Percentiles rank a stretch among this genome's conserved stretches.
Evolutionary conservation across 2,888 invertebrate genomes (phyloP).

Genomic region (Hemaris fuciformis): DNA sequence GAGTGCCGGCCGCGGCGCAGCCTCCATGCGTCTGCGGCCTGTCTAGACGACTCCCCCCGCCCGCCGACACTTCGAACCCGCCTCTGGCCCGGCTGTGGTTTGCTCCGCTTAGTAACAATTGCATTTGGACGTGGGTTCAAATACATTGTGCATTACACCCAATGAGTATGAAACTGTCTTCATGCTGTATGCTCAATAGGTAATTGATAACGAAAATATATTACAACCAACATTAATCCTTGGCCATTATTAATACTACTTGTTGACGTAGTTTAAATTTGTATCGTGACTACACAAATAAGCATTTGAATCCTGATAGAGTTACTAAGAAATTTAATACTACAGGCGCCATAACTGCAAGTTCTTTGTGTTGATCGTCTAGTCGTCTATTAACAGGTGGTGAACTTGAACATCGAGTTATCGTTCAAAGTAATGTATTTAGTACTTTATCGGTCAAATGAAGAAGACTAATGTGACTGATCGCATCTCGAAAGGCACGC

Average conservation of each 20-base stretch:
- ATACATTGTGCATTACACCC: neutral
- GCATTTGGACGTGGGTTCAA: constrained; percentile 38
- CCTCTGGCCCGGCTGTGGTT: constrained; percentile 27
- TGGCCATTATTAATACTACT: neutral
- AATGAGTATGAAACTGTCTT: neutral
- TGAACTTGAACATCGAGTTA: neutral
- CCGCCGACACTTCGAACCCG: constrained; percentile 28
- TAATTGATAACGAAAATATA: no score
- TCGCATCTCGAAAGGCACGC: neutral
- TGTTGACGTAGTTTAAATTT: neutral
- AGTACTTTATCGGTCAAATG: neutral
- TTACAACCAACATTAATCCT: no score
- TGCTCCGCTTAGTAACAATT: constrained; percentile 38
- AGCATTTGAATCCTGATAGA: neutral
- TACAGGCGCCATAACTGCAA: neutral
- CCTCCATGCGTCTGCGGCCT: constrained; percentile 79
- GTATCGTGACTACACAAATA: neutral
- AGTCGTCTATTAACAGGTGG: neutral
- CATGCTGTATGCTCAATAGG: no score
- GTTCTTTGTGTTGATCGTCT: neutral
- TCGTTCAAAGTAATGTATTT: neutral
- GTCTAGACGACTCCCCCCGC: constrained; percentile 71
- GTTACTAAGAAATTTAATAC: neutral
- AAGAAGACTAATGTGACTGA: neutral
- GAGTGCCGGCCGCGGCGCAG: constrained; percentile 62